Evolutionary conservation across 2,888 invertebrate genomes (phyloP).

Genomic region (Chromoteleia sp.): DNA sequence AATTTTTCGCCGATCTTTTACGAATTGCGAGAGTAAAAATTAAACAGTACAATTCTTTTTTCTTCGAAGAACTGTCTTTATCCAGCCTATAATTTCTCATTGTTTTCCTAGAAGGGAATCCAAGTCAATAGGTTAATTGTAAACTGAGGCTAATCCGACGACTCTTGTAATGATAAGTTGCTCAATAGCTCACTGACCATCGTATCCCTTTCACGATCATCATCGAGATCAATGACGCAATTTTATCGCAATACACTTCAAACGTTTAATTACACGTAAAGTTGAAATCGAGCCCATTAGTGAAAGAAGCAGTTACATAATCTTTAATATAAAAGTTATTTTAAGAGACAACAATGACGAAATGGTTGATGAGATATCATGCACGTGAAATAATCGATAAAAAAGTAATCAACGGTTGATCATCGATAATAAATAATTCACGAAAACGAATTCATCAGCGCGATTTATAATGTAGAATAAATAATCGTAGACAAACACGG

Average conservation of each 20-base stretch:
- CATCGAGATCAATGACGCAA: slow-evolving; percentile 40
- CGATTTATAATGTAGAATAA: too few relatives aligned
- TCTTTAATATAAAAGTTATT: too few relatives aligned
- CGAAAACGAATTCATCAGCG: too few relatives aligned
- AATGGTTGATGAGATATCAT: too few relatives aligned
- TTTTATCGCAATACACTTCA: slow-evolving; percentile 22
- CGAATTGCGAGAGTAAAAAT: not conserved
- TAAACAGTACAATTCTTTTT: not conserved
- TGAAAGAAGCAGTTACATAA: not conserved
- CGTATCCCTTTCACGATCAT: slow-evolving; percentile 52
- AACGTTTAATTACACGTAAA: slow-evolving; percentile 32
- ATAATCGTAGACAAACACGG: too few relatives aligned
- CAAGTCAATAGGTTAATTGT: slow-evolving; percentile 53
- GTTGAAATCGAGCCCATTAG: not conserved
- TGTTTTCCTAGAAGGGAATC: slow-evolving; percentile 40
- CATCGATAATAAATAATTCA: too few relatives aligned
- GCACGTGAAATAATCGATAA: too few relatives aligned
- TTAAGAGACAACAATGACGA: too few relatives aligned
- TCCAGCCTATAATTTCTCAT: slow-evolving; percentile 19
- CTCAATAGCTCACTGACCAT: slow-evolving; percentile 47
- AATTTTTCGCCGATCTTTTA: too few relatives aligned
- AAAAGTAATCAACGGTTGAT: too few relatives aligned
- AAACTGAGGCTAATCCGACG: slow-evolving; percentile 40
- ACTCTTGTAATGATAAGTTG: slow-evolving; percentile 55
- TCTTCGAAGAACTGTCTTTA: slow-evolving; percentile 3